Evolutionary conservation across 1,140 invertebrate species (phyloP).

Genomic region (Helicoverpa zea): DNA sequence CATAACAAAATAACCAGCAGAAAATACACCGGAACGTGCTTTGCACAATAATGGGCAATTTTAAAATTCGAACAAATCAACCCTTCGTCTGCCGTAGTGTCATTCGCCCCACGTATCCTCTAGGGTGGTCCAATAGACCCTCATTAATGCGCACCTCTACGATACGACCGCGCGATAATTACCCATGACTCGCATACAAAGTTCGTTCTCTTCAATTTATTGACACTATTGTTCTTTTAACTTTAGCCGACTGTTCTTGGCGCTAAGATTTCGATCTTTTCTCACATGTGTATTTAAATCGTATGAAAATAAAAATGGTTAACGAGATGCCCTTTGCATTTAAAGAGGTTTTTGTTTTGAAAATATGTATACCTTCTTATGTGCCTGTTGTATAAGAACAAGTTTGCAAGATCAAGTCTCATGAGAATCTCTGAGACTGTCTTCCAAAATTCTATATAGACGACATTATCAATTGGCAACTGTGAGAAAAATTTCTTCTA

Average conservation of each 20-base stretch:
- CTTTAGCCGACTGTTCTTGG: conserved; percentile 3
- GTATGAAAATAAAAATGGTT: conserved; percentile 11
- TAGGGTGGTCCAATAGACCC: conserved; percentile 64
- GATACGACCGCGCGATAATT: conserved; percentile 63
- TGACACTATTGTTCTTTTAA: conserved; percentile 35
- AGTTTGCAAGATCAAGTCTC: too few species aligned
- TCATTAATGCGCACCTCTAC: conserved; percentile 60
- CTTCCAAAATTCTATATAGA: too few species aligned
- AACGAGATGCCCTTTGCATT: background rate
- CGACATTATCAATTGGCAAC: too few species aligned
- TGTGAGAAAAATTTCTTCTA: too few species aligned
- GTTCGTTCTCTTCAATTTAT: conserved; percentile 49
- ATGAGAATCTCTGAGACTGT: too few species aligned
- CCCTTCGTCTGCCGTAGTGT: conserved; percentile 49
- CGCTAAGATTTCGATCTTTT: conserved; percentile 6
- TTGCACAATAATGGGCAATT: background rate
- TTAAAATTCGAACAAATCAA: conserved; percentile 17
- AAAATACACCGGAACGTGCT: too few species aligned
- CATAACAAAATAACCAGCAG: too few species aligned
- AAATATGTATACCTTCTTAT: too few species aligned
- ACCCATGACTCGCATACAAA: conserved; percentile 70
- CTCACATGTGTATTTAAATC: conserved; percentile 31
- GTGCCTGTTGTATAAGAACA: too few species aligned
- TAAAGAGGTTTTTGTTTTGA: background rate
- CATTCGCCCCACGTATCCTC: conserved; percentile 62